A percentile compares a stretch with the other conserved stretches of the same genome.
Conservation (phyloP, 23 tunicate species). For the Halocynthia aurantium region DNA sequence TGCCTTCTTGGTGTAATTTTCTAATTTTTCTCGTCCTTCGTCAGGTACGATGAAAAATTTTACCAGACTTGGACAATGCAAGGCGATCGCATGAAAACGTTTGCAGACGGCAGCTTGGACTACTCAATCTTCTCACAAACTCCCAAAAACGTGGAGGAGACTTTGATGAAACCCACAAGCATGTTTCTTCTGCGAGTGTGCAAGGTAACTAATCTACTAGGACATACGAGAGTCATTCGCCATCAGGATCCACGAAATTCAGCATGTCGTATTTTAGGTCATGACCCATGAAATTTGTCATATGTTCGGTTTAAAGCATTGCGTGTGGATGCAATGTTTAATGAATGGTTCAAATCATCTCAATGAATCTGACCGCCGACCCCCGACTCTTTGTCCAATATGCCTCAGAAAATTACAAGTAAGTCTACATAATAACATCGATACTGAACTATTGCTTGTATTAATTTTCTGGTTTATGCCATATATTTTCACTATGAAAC, state of each 20-base stretch:
- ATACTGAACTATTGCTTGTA: background rate
- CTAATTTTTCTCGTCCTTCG: background rate
- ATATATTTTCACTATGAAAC: background rate
- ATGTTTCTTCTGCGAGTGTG: constrained; percentile 59
- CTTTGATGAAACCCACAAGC: constrained; percentile 9
- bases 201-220: constrained; percentile 35
- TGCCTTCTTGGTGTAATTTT: no score
- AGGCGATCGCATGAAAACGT: constrained; percentile 26
- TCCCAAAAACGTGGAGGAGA: constrained; percentile 12
- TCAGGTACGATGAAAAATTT: constrained; percentile 58
- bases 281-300: constrained; percentile 88
- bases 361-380: constrained; percentile 75
- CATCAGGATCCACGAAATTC: background rate
- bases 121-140: constrained; percentile 45
- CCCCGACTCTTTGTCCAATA: constrained; percentile 69
- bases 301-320: constrained; percentile 84
- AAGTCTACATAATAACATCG: background rate
- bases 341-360: constrained; percentile 90
- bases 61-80: constrained; percentile 80
- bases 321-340: constrained; percentile 58
- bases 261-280: constrained; percentile 28
- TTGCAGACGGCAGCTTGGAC: constrained; percentile 45
- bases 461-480: background rate
- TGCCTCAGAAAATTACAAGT: constrained; percentile 81
- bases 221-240: background rate